phyloP scores from a whole-genome alignment of 2,888 invertebrate genomes.

The Caenorhabditis drosophilae region DNA sequence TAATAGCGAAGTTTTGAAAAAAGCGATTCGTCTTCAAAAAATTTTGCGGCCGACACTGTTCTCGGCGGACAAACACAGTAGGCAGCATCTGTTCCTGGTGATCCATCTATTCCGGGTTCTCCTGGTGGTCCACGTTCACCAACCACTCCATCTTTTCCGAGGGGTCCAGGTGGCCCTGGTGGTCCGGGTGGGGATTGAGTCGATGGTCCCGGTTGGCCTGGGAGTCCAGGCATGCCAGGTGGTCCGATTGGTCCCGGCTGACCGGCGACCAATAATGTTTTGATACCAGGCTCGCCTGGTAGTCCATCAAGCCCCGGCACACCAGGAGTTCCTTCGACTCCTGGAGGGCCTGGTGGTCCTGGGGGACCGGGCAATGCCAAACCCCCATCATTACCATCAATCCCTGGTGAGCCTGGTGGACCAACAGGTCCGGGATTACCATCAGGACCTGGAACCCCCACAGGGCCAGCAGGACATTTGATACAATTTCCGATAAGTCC shows the following conservation, averaged over 20 bases:
- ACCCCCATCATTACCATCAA: neutral
- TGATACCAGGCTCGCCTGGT: neutral
- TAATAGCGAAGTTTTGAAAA: too few species aligned
- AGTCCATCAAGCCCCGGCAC: slow-evolving; percentile 5
- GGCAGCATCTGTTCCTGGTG: slow-evolving; percentile 13
- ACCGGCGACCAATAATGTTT: neutral
- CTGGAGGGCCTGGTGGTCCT: slow-evolving; percentile 6
- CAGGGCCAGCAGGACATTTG: slow-evolving; percentile 11
- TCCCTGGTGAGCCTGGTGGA: slow-evolving; percentile 5
- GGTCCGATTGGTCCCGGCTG: slow-evolving; percentile 2
- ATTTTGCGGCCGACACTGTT: slow-evolving; percentile 4
- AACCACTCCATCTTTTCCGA: slow-evolving; percentile 2
- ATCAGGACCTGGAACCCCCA: slow-evolving; percentile 8
- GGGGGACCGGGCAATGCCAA: slow-evolving; percentile 7
- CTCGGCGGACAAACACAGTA: slow-evolving; percentile 27
- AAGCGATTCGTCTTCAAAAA: too few species aligned
- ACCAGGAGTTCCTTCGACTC: slow-evolving; percentile 6
- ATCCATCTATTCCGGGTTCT: slow-evolving; percentile 5
- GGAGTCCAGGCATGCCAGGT: neutral
- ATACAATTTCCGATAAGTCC: slow-evolving; percentile 13
- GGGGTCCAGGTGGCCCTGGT: neutral
- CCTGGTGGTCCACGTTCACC: slow-evolving; percentile 12
- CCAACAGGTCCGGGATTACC: slow-evolving; percentile 12
- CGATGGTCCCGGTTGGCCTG: slow-evolving; percentile 4
- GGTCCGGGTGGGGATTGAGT: slow-evolving; percentile 34